Evolutionary conservation across 1,140 invertebrate species (phyloP).

Genomic region (Diprion similis): DNA sequence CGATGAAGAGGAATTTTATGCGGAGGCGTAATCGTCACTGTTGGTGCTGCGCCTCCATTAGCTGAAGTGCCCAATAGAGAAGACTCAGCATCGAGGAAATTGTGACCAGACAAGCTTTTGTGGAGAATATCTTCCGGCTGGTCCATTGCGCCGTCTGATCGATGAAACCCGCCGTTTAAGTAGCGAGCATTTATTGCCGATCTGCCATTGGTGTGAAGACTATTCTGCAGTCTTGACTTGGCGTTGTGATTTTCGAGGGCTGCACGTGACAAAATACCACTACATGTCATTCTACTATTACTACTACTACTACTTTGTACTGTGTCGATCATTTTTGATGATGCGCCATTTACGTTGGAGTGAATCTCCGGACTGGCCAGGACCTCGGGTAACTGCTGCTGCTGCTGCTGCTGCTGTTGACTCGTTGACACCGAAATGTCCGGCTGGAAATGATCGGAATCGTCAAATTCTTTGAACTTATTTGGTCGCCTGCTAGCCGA

Average conservation of each 20-base stretch:
- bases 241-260: neutral
- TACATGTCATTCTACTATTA: neutral
- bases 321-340: neutral
- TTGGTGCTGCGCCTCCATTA: slow-evolving; percentile 35
- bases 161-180: too few relatives aligned
- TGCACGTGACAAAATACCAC: neutral
- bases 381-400: neutral
- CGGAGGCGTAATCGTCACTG: slow-evolving; percentile 61
- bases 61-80: too few relatives aligned
- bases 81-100: neutral
- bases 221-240: neutral
- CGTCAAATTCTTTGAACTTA: neutral
- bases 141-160: too few relatives aligned
- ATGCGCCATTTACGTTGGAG: neutral
- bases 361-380: neutral
- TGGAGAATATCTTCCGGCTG: neutral
- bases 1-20: slow-evolving; percentile 52
- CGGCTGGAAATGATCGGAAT: neutral
- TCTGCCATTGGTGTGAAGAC: too few relatives aligned
- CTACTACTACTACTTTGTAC: slow-evolving; percentile 10
- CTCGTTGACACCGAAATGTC: neutral
- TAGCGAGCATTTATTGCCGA: too few relatives aligned
- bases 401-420: too few relatives aligned
- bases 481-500: neutral
- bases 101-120: neutral